These are phyloP conservation scores for Clarias platycephalus DNA, from an alignment of 2,797 vertebrate genomes.

Conservation along the genomic window DNA sequence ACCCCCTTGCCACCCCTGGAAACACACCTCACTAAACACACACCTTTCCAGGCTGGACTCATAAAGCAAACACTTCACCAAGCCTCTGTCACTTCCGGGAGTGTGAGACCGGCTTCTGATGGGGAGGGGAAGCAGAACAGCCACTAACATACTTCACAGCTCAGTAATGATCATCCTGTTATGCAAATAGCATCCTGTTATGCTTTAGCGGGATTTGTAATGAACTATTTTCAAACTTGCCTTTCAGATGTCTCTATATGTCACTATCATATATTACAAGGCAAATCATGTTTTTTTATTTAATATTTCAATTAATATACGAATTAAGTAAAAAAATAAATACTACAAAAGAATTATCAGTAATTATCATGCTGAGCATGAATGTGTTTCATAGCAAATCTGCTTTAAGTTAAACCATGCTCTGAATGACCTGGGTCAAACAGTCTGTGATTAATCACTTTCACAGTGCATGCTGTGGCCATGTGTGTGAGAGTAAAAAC, in stretches of 20 bases:
- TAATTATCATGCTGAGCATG: slow-evolving; percentile 27
- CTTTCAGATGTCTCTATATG: neutral
- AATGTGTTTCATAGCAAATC: slow-evolving; percentile 35
- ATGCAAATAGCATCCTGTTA: slow-evolving; percentile 31
- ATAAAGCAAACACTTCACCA: slow-evolving; percentile 40
- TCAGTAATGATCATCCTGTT: slow-evolving; percentile 30
- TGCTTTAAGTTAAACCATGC: slow-evolving; percentile 39
- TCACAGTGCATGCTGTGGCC: slow-evolving; percentile 47
- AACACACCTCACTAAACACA: slow-evolving; percentile 37
- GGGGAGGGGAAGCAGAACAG: slow-evolving; percentile 19
- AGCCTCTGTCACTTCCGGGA: slow-evolving; percentile 2
- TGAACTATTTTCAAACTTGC: slow-evolving; percentile 4
- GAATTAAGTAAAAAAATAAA: neutral
- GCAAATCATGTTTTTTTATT: neutral
- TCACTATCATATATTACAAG: neutral
- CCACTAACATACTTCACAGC: slow-evolving; percentile 30
- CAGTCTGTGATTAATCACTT: slow-evolving; percentile 48
- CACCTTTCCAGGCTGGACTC: slow-evolving; percentile 37
- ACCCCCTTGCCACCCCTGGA: slow-evolving; percentile 12
- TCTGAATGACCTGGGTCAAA: slow-evolving; percentile 43
- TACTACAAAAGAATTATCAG: slow-evolving; percentile 22
- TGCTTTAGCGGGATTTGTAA: slow-evolving; percentile 1
- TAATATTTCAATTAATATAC: neutral
- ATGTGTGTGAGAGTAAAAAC: slow-evolving; percentile 40
- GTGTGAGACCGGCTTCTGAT: slow-evolving; percentile 11